These are phyloP conservation scores for Carassius auratus DNA, from an alignment of 2,113 vertebrate species.

Conservation along the genomic window DNA sequence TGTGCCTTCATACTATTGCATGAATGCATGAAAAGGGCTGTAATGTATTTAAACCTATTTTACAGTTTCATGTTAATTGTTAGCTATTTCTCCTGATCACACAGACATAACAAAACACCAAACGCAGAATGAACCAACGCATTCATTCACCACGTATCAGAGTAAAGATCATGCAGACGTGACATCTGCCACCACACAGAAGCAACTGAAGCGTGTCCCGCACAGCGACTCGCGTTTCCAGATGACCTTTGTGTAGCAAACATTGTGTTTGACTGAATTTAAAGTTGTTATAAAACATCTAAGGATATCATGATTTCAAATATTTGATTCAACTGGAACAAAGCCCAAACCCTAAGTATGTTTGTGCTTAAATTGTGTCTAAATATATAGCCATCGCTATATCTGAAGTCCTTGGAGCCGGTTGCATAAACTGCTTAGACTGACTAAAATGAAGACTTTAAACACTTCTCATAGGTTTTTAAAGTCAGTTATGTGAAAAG, in stretches of 20 bases:
- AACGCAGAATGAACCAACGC: not conserved
- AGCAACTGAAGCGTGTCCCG: not conserved
- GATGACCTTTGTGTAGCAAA: not conserved
- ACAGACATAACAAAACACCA: not conserved
- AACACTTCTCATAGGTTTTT: not conserved
- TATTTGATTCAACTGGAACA: not conserved
- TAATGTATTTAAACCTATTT: not conserved
- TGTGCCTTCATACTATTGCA: no score
- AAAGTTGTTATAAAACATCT: not conserved
- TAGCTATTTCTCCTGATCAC: not conserved
- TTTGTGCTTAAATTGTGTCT: not conserved
- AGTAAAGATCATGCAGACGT: conserved; percentile 27
- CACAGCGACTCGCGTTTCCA: not conserved
- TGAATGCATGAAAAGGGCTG: not conserved
- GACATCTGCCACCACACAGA: not conserved
- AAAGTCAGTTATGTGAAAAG: no score
- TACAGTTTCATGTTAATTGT: not conserved
- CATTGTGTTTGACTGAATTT: not conserved
- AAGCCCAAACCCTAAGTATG: not conserved
- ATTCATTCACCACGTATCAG: not conserved
- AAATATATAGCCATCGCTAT: not conserved
- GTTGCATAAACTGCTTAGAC: not conserved
- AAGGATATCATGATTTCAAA: not conserved
- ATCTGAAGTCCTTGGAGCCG: not conserved
- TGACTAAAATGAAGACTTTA: not conserved